These are phyloP conservation scores for Sebastes steindachneri DNA, from an alignment of 2,797 vertebrate genomes.

Conservation along the genomic window DNA sequence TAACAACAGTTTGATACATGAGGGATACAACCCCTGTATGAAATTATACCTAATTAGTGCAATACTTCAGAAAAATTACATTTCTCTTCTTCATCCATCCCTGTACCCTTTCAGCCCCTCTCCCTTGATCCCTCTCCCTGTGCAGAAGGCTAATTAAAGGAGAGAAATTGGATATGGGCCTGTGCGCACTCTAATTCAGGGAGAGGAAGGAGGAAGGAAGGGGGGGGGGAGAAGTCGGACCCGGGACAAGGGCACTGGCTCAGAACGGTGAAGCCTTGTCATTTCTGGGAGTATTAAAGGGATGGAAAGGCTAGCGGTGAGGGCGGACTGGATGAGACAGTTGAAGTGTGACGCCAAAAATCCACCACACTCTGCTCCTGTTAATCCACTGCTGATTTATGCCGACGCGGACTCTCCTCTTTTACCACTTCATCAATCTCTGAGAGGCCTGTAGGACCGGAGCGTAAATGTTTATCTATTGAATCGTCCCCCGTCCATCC, in stretches of 20 bases:
- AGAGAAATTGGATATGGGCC: conserved; percentile 81
- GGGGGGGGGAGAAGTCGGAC: conserved; percentile 30
- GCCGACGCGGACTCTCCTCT: conserved; percentile 31
- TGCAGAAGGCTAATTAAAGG: conserved; percentile 79
- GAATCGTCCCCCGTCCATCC: conserved; percentile 9
- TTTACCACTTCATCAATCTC: conserved; percentile 65
- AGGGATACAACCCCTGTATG: conserved; percentile 49
- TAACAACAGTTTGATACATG: conserved; percentile 44
- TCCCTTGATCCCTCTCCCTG: conserved; percentile 46
- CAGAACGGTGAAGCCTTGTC: conserved; percentile 47
- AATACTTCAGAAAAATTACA: conserved; percentile 69
- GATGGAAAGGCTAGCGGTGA: conserved; percentile 34
- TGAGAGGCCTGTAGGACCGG: conserved; percentile 35
- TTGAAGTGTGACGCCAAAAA: conserved; percentile 40
- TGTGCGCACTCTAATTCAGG: conserved; percentile 73
- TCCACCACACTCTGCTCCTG: conserved; percentile 17
- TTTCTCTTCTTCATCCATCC: conserved; percentile 53
- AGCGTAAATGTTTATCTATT: conserved; percentile 58
- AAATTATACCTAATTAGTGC: conserved; percentile 74
- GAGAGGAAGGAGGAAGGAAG: conserved; percentile 14
- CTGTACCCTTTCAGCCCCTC: conserved; percentile 40
- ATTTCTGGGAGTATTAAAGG: conserved; percentile 49
- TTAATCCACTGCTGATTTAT: conserved; percentile 63
- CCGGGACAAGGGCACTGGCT: conserved; percentile 50
- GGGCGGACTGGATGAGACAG: conserved; percentile 40